Base-by-base conservation (phyloP, 2,888 invertebrate genomes). In the Shargacucullia verbasci region DNA sequence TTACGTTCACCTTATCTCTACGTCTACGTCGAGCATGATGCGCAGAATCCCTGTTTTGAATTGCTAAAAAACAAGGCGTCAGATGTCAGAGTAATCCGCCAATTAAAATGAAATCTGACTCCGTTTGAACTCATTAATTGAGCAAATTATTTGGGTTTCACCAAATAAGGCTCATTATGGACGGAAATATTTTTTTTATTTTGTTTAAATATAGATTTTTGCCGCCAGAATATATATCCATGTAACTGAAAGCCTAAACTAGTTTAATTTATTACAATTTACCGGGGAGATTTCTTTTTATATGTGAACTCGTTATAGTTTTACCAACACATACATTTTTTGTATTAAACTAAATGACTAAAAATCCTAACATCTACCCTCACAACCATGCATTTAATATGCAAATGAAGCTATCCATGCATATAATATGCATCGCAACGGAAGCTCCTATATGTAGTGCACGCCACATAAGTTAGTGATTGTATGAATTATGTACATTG, bases 401-500 rank as follows among this genome's bases (percentile, higher is more conserved):
- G 66, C 69, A 75, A 73, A 74, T 70, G 52, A 63, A 73, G 53
- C 61, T 75, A 80, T 59, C 60, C 70, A 68, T 58, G 77, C 79
- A 70, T 78, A 62, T 73, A 70, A 74, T 79, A 68, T 64, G 65
- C 61, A 66, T 61, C 33, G 43, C 39, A 53, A 62, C 70, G 76
- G 75, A 75, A 71, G 69, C 64, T 13, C 33, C 52, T 73, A 74
- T 70, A 68, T 75, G 66, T 56, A 55, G 71, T 79, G 73, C 67
- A 62, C 83, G 78, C 84, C 82, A 87, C 88, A 90, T 89, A 89
- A 89, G 83, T 89, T 83, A 84, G 77, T 65, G 81, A 79, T 73
- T 75, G 77, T 84, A 88, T 94, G 89, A 91, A 91, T 92, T 91
- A 92, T 92, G 89, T 88, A 91, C 83, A 91, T 88, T 88, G 83